Evolutionary conservation across 2,113 vertebrate species (phyloP).

Genomic region (Sciurus niger): DNA sequence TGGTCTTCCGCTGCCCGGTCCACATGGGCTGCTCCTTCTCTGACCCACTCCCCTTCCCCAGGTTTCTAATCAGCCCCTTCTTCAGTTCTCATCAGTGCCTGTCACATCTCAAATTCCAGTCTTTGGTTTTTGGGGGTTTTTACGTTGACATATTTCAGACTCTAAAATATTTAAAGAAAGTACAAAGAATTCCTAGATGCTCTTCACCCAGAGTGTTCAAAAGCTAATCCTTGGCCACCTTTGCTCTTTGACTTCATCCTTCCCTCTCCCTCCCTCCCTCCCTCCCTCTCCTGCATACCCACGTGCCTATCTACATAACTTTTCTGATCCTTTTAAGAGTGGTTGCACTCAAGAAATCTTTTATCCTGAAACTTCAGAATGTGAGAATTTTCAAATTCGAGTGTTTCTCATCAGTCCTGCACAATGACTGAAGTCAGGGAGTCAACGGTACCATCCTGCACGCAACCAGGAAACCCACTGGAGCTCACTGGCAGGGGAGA

Average conservation of each 20-base stretch:
- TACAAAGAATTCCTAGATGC: not conserved
- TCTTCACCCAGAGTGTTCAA: not conserved
- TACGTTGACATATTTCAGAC: not conserved
- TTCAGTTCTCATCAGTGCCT: not conserved
- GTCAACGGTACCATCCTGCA: accelerated
- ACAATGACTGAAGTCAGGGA: not conserved
- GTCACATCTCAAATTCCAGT: not conserved
- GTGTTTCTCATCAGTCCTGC: not conserved
- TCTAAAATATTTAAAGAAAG: not conserved
- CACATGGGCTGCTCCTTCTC: accelerated
- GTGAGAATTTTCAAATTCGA: not conserved
- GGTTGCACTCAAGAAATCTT: not conserved
- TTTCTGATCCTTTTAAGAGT: not conserved
- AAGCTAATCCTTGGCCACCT: not conserved
- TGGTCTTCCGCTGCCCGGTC: no score
- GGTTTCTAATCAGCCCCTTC: not conserved
- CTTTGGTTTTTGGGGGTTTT: not conserved
- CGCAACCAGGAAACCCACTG: not conserved
- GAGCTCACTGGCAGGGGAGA: no score
- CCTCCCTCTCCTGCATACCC: not conserved
- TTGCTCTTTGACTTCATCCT: not conserved
- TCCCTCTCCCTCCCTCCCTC: not conserved
- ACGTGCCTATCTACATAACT: not conserved
- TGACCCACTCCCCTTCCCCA: accelerated
- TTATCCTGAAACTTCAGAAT: not conserved